Base-by-base conservation (phyloP, 2,113 vertebrate species). In the Bos indicus region DNA sequence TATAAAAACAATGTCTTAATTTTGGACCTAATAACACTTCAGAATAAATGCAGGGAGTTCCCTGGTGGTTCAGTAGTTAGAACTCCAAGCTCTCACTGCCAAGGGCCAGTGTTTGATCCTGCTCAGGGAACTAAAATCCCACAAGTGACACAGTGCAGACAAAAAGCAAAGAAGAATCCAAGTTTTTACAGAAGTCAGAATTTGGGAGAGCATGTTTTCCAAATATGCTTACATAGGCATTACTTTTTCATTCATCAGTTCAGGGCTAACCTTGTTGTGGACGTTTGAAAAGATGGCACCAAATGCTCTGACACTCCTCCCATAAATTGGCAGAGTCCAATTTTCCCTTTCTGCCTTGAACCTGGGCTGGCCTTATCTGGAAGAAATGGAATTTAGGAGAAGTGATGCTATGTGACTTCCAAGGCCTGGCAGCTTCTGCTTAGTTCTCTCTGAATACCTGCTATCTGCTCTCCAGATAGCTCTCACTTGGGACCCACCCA, bases 1-100 rank as follows among this genome's bases (percentile, higher is more conserved):
- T 51, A 86, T 78, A 94, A 83, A 95, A 96, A 83, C 36, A 74
- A 78, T 60, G 57, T 57, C 54, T 96, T 97, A 81, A 83, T 90
- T 94, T 96, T 88, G 51, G 28, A 88, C 46, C 51, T 92, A 96
- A 85, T 52, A 97, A 84, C 86, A 90, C n/a, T 77, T 62, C 28
- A 93, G 86, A 94, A 95, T 64, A 87, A 93, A 93, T 74, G 15
- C 2, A 80, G 13, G 25, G 40, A 77, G 40, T 77, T 77, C 25
- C 40, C 74, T 77, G 40, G 23, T 14, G 12, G 25, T 46, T 43
- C 74, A 15, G 40, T 46, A 25, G 6, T 77, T 77, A 77, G 74
- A 43, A 46, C 74, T 77, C 40, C 0, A 26, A 26, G 1, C 40
- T 77, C 74, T 77, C 25, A 77, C 40, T 46, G 40, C 74, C 23